Evolutionary conservation across 2,888 invertebrate species (phyloP).

Genomic region (Tipula unca): DNA sequence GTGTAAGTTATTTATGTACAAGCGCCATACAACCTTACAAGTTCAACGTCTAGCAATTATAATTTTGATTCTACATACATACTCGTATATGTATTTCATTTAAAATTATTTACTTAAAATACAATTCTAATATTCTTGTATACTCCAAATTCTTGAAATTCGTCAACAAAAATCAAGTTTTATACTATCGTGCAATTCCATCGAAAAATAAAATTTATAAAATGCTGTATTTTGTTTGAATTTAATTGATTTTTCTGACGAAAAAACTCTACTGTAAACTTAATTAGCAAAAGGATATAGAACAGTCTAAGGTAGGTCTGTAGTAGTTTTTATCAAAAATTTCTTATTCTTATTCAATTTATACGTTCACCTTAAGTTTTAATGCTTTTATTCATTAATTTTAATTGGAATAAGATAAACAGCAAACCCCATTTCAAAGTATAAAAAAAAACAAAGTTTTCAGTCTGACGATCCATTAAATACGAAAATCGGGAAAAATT

Average conservation of each 20-base stretch:
- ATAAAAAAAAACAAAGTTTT: background rate
- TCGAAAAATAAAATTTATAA: background rate
- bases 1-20: too few species aligned
- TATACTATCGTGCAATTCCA: background rate
- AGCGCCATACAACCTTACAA: too few species aligned
- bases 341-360: background rate
- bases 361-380: background rate
- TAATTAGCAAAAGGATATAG: background rate
- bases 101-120: too few species aligned
- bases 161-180: background rate
- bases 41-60: too few species aligned
- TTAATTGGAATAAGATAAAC: conserved; percentile 8
- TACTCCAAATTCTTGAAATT: too few species aligned
- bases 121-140: too few species aligned
- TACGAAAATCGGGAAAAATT: background rate
- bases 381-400: conserved; percentile 14
- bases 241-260: background rate
- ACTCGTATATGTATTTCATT: too few species aligned
- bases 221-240: too few species aligned
- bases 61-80: too few species aligned
- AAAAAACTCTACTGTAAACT: background rate
- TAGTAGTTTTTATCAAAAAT: background rate
- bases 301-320: background rate
- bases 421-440: background rate
- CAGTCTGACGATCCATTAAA: conserved; percentile 14